A percentile compares a stretch with the other conserved stretches of the same genome.
These are phyloP conservation scores for Pomacea canaliculata DNA, from an alignment of 2,888 invertebrate genomes.

Conservation along the genomic window DNA sequence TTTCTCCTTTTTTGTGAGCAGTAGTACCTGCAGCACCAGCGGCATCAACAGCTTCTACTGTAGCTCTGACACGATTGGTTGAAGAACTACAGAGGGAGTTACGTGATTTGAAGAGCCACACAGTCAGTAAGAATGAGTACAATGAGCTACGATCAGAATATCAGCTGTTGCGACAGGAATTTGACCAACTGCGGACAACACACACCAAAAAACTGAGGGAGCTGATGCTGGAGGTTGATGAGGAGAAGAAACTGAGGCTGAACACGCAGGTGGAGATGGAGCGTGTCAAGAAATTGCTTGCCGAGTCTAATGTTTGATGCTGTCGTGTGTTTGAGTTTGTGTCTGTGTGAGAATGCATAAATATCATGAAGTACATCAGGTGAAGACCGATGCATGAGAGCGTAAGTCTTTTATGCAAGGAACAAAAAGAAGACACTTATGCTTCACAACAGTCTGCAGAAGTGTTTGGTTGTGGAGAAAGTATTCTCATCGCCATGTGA, in stretches of 20 bases:
- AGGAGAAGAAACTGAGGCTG: constrained; percentile 70
- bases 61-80: constrained; percentile 19
- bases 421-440: no score
- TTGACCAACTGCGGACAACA: constrained; percentile 51
- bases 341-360: constrained; percentile 1
- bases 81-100: constrained; percentile 51
- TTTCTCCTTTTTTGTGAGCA: no score
- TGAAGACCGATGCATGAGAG: no score
- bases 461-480: neutral
- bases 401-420: no score
- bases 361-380: no score
- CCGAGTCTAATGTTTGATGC: constrained; percentile 54
- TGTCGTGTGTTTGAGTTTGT: neutral
- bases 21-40: no score
- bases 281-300: constrained; percentile 64
- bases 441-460: neutral
- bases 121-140: constrained; percentile 78
- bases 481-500: neutral
- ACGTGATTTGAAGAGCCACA: constrained; percentile 49
- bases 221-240: constrained; percentile 66
- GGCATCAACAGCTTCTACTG: neutral
- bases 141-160: constrained; percentile 78
- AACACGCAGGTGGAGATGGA: constrained; percentile 70
- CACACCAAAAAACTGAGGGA: constrained; percentile 58
- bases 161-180: constrained; percentile 54